These are phyloP conservation scores for Serilophus lunatus DNA, from an alignment of 2,113 vertebrate species.

Conservation along the genomic window DNA sequence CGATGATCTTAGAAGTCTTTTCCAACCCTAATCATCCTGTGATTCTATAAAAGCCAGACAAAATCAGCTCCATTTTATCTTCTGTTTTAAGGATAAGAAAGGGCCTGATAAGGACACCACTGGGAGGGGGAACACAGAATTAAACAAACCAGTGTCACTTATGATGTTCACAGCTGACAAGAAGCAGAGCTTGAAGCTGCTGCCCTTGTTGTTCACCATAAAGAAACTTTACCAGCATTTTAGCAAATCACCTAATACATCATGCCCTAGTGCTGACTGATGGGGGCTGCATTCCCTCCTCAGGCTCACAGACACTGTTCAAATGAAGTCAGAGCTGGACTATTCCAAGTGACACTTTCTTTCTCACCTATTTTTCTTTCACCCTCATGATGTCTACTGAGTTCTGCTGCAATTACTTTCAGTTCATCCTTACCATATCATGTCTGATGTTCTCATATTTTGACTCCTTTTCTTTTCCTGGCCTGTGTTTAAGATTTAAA, in stretches of 20 bases:
- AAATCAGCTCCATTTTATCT: neutral
- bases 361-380: neutral
- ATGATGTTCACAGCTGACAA: conserved; percentile 48
- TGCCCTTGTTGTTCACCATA: neutral
- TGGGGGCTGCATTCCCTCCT: neutral
- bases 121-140: neutral
- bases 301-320: neutral
- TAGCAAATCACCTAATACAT: neutral
- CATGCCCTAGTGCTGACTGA: neutral
- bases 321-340: neutral
- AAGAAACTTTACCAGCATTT: conserved; percentile 14
- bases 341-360: neutral
- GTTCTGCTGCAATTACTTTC: neutral
- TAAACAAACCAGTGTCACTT: conserved; percentile 40
- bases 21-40: neutral
- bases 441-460: neutral
- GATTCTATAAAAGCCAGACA: neutral
- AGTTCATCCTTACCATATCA: neutral
- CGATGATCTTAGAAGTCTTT: neutral
- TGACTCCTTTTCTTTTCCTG: neutral
- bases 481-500: neutral
- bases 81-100: conserved; percentile 41
- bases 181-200: conserved; percentile 52
- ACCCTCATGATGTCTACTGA: neutral
- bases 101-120: conserved; percentile 46